Percentiles rank a stretch among this genome's conserved stretches.
Evolutionary conservation across 2,113 vertebrate genomes (phyloP).

Genomic region (Cathartes aura): DNA sequence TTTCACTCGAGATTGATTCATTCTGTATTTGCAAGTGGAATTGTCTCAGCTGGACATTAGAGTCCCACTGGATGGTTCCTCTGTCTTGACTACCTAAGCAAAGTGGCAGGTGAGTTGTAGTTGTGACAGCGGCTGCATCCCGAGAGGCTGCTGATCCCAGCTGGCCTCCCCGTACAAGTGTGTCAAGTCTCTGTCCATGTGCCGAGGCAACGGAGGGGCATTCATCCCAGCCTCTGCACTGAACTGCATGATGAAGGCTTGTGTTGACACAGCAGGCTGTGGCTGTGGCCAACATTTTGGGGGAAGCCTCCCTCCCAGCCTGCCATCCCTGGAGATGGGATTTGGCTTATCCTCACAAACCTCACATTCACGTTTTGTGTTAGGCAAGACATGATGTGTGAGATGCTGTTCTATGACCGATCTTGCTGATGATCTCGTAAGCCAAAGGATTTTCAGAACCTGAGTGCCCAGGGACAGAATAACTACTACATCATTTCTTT

Average conservation of each 20-base stretch:
- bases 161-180: neutral
- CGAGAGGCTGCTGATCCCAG: neutral
- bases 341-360: neutral
- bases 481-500: neutral
- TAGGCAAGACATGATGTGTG: neutral
- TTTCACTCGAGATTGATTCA: rapidly evolving
- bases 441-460: neutral
- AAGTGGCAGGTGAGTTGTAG: neutral
- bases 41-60: neutral
- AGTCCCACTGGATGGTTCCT: neutral
- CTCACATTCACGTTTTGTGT: neutral
- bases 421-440: neutral
- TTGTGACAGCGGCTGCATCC: neutral
- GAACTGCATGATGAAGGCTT: neutral
- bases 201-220: rapidly evolving
- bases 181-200: neutral
- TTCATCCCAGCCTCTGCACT: neutral
- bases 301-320: neutral
- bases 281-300: rapidly evolving
- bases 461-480: neutral
- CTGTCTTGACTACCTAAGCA: neutral
- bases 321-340: neutral
- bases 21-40: neutral
- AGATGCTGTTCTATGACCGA: neutral
- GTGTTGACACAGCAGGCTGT: neutral